Evolutionary conservation across 2,113 vertebrate species (phyloP).

Genomic region (Hydrochoerus hydrochaeris): DNA sequence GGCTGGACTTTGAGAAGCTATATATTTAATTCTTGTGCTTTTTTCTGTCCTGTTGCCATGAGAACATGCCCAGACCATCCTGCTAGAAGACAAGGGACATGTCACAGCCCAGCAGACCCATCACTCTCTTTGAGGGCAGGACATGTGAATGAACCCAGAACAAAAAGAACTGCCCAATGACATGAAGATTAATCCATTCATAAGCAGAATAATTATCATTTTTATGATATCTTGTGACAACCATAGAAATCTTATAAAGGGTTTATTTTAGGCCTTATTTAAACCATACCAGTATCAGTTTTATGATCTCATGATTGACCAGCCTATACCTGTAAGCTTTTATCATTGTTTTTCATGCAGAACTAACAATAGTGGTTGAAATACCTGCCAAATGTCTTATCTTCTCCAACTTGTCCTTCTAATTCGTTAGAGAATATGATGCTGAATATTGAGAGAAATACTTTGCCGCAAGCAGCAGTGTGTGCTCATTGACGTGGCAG

Average conservation of each 20-base stretch:
- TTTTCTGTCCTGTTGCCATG: not conserved
- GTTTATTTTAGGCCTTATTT: not conserved
- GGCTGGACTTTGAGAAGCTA: not conserved
- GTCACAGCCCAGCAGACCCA: not conserved
- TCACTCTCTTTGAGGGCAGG: not conserved
- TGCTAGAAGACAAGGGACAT: not conserved
- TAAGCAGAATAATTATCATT: not conserved
- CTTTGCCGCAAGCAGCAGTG: conserved; percentile 49
- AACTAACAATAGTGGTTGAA: conserved; percentile 22
- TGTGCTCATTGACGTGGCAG: conserved; percentile 69
- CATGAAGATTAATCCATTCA: not conserved
- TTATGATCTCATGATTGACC: not conserved
- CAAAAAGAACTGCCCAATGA: not conserved
- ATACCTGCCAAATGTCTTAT: conserved; percentile 42
- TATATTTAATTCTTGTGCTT: not conserved
- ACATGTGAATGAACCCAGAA: not conserved
- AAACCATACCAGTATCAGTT: not conserved
- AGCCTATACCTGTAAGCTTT: not conserved
- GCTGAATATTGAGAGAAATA: conserved; percentile 71
- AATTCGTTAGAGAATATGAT: conserved; percentile 63
- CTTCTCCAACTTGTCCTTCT: conserved; percentile 63
- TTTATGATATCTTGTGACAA: not conserved
- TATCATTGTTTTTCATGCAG: conserved; percentile 36
- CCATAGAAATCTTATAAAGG: conserved; percentile 7
- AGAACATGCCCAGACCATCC: not conserved